Evolutionary conservation across 2,888 invertebrate species (phyloP).

Genomic region (Villa cingulata): DNA sequence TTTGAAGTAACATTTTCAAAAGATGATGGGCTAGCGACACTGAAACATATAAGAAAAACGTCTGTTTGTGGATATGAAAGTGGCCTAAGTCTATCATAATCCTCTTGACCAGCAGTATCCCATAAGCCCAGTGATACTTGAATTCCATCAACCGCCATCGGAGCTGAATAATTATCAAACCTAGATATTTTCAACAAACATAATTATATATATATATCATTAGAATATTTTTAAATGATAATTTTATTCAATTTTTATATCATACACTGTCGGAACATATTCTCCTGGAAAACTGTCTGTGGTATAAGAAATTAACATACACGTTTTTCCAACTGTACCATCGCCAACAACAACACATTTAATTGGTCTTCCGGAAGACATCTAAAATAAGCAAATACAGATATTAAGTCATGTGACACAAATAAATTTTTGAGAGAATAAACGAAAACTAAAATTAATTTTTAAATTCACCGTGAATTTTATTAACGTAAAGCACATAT

Average conservation of each 20-base stretch:
- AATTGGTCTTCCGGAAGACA: slow-evolving; percentile 87
- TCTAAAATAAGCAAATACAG: too few species aligned
- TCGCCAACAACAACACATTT: slow-evolving; percentile 89
- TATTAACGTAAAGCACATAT: too few species aligned
- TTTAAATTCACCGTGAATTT: too few species aligned
- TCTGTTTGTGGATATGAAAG: slow-evolving; percentile 98
- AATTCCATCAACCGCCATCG: slow-evolving; percentile 96
- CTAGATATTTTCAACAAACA: slow-evolving; percentile 30
- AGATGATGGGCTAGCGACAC: slow-evolving; percentile 96
- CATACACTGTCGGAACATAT: slow-evolving; percentile 91
- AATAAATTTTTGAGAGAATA: too few species aligned
- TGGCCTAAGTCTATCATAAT: slow-evolving; percentile 90
- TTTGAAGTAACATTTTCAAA: slow-evolving; percentile 99
- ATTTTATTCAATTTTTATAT: slow-evolving; percentile 20
- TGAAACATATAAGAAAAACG: slow-evolving; percentile 98
- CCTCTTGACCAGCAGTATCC: slow-evolving; percentile 98
- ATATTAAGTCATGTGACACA: too few species aligned
- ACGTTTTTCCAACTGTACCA: slow-evolving; percentile 88
- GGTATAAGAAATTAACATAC: slow-evolving; percentile 86
- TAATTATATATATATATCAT: slow-evolving; percentile 2
- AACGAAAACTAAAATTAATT: too few species aligned
- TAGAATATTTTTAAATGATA: background rate
- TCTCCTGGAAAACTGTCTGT: slow-evolving; percentile 88
- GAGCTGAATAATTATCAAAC: slow-evolving; percentile 98
- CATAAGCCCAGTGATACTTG: slow-evolving; percentile 92